Percentiles rank a stretch among this genome's conserved stretches.
phyloP scores from a whole-genome alignment of 2,888 invertebrate genomes.

The Dicranocentrus wangi region DNA sequence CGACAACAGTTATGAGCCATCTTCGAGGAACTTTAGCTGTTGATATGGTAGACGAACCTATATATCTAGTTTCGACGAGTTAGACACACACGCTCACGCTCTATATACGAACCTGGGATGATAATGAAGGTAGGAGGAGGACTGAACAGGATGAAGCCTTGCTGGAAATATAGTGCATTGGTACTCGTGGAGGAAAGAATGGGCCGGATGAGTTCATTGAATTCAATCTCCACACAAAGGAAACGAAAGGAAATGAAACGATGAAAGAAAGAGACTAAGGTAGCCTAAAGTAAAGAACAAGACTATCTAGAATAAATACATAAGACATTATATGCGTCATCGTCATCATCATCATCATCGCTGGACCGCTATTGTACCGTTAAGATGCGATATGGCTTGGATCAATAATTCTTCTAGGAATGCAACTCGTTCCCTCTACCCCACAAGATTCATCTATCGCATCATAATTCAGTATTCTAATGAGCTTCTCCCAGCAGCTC shows the following conservation, averaged over 20 bases:
- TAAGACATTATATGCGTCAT: slow-evolving; percentile 1
- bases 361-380: neutral
- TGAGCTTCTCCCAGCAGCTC: slow-evolving; percentile 35
- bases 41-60: slow-evolving; percentile 26
- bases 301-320: too few relatives aligned
- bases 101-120: neutral
- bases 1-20: slow-evolving; percentile 16
- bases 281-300: neutral
- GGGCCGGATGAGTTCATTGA: slow-evolving; percentile 58
- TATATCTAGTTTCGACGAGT: too few relatives aligned
- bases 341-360: neutral
- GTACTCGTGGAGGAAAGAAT: slow-evolving; percentile 1
- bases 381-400: too few relatives aligned
- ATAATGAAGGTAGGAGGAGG: slow-evolving; percentile 13
- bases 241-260: slow-evolving; percentile 58
- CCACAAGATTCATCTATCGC: slow-evolving; percentile 36
- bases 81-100: too few relatives aligned
- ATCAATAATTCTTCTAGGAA: slow-evolving; percentile 46
- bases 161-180: neutral
- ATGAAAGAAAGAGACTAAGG: slow-evolving; percentile 33
- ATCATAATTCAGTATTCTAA: slow-evolving; percentile 59
- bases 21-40: slow-evolving; percentile 32
- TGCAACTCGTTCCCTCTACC: slow-evolving; percentile 31
- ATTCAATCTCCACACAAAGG: slow-evolving; percentile 54
- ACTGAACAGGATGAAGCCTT: neutral